These are phyloP conservation scores for Indicator maculatus DNA, from an alignment of 2,113 vertebrate genomes.

Conservation along the genomic window DNA sequence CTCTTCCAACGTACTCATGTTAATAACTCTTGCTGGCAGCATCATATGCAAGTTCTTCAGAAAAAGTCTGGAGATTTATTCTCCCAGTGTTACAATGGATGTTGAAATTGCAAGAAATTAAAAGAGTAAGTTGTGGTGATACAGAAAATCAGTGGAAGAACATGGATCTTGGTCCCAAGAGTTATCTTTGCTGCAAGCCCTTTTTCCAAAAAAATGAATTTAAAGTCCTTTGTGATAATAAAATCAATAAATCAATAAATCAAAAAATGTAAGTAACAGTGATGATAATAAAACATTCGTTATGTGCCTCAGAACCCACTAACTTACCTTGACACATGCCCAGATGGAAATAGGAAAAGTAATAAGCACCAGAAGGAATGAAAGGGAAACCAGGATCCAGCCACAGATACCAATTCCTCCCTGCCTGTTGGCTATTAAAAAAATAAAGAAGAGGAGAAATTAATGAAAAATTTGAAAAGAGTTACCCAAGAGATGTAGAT, in stretches of 20 bases:
- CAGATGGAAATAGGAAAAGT: constrained; percentile 87
- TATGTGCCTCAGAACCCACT: not conserved
- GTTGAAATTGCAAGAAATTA: not conserved
- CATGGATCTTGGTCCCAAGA: not conserved
- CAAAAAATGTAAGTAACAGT: not conserved
- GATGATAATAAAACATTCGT: not conserved
- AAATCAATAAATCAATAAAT: not conserved
- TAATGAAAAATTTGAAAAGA: not conserved
- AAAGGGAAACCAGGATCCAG: constrained; percentile 82
- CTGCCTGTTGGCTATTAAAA: constrained; percentile 69
- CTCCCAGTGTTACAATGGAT: not conserved
- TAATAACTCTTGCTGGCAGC: not conserved
- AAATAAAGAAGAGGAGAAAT: not conserved
- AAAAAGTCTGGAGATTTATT: not conserved
- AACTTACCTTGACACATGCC: constrained; percentile 86
- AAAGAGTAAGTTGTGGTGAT: not conserved
- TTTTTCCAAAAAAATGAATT: not conserved
- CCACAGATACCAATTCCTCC: constrained; percentile 79
- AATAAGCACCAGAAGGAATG: constrained; percentile 74
- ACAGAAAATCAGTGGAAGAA: not conserved
- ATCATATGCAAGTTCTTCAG: not conserved
- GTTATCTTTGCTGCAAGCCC: not conserved
- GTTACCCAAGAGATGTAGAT: not conserved
- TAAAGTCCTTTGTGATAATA: not conserved
- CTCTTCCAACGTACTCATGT: not conserved